Evolutionary conservation across 2,113 vertebrate genomes (phyloP), one percentile per base, ranked within the genome.

Genomic region (Calypte anna): DNA sequence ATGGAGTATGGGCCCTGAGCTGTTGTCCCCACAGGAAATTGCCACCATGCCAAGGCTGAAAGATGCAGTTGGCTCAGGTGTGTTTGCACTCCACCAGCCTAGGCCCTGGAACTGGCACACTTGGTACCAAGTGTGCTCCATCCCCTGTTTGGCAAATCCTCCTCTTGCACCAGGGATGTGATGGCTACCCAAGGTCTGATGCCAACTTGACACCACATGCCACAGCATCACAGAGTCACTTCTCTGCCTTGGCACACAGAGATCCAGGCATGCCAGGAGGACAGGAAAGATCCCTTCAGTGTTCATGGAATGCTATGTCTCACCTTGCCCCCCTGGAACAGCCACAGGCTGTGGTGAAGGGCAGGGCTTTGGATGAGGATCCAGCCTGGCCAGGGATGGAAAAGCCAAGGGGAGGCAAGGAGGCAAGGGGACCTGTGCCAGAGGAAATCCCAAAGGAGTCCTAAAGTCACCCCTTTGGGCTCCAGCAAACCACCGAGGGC

Each of bases 31-130:
- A 43, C 0, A 3, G 55, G 50, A 62, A 63, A 62, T 27, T 0
- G 0, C 51, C 77, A 70, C 23, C 44, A 30, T 1, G 2, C 22
- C 1, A 2, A 15, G 1, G 18, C n/a, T 24, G 4, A 6, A 46
- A 46, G 80, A 50, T 64, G 51, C 17, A 84, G 46, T 31, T 77
- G 40, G 28, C 55, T 77, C 4, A 7, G 59, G 19, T 1, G 4
- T 0, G 0, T 86, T 85, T 67, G 9, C 48, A 86, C 11, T 1
- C 48, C 8, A 6, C 4, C 33, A 55, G 58, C 33, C 48, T 21
- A 46, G 12, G 54, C 53, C n/a, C 44, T 83, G 4, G 5, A 22
- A 2, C 44, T 3, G 6, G 33, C 38, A 36, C 3, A 0, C 14
- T 21, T 38, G 55, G 54, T 21, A 67, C 24, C 21, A 44, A 43